A percentile compares a stretch with the other conserved stretches of the same genome.
Evolutionary conservation across 2,888 invertebrate species (phyloP).

Genomic region (Ormyrus thymus): DNA sequence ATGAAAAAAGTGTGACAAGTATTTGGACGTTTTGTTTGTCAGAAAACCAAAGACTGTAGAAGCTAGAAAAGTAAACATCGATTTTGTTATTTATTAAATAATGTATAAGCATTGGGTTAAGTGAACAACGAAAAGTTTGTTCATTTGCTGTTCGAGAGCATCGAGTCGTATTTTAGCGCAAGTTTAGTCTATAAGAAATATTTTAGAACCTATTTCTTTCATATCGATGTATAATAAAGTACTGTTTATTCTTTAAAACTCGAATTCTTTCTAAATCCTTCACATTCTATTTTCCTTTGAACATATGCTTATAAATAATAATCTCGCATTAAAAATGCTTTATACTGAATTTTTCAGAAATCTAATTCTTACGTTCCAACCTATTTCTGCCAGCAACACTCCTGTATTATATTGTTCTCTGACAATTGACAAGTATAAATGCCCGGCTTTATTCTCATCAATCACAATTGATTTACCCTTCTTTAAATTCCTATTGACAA

Average conservation of each 20-base stretch:
- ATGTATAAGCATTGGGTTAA: constrained; percentile 1
- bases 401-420: too few relatives aligned
- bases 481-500: too few relatives aligned
- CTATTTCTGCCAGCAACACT: too few relatives aligned
- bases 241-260: constrained; percentile 66
- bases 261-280: constrained; percentile 16
- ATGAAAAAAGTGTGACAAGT: neutral
- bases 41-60: constrained; percentile 22
- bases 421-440: too few relatives aligned
- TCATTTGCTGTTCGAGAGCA: constrained; percentile 34
- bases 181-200: constrained; percentile 57
- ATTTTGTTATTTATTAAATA: constrained; percentile 32
- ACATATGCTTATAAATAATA: too few relatives aligned
- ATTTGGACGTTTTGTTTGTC: constrained; percentile 11
- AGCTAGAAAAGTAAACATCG: constrained; percentile 40
- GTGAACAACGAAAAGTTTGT: constrained; percentile 37
- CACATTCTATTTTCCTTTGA: constrained; percentile 1
- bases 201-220: constrained; percentile 65
- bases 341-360: too few relatives aligned
- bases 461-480: too few relatives aligned
- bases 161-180: constrained; percentile 41
- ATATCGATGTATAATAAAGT: constrained; percentile 68
- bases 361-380: too few relatives aligned
- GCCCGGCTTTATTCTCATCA: too few relatives aligned
- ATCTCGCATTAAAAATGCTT: too few relatives aligned